Conservation (phyloP, 2,113 vertebrate species). For the Tyrannus savana region DNA sequence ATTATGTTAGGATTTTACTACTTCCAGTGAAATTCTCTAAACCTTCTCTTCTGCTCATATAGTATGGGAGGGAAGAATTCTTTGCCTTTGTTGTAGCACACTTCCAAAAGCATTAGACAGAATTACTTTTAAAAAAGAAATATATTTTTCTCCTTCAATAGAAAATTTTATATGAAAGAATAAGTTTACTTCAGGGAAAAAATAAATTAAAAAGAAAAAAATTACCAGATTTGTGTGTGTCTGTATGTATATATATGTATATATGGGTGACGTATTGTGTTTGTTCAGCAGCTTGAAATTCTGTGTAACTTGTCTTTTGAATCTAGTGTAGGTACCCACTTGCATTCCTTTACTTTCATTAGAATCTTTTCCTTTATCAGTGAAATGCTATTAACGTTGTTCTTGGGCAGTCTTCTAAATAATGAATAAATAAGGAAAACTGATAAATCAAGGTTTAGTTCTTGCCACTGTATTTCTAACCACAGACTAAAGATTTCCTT, state of each 20-base stretch:
- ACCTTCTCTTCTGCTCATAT: neutral
- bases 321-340: neutral
- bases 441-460: neutral
- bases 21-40: neutral
- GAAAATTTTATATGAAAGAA: neutral
- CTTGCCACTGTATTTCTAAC: neutral
- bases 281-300: neutral
- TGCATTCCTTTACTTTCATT: neutral
- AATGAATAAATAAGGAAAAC: neutral
- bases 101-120: neutral
- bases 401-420: neutral
- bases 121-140: neutral
- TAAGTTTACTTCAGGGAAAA: neutral
- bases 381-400: neutral
- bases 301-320: neutral
- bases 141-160: neutral
- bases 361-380: neutral
- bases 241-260: rapidly evolving
- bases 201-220: neutral
- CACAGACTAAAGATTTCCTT: neutral
- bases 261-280: neutral
- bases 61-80: neutral
- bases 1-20: neutral
- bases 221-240: neutral
- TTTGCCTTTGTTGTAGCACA: neutral